Base-by-base conservation (phyloP, 2,113 vertebrate species). In the Tapirus terrestris region DNA sequence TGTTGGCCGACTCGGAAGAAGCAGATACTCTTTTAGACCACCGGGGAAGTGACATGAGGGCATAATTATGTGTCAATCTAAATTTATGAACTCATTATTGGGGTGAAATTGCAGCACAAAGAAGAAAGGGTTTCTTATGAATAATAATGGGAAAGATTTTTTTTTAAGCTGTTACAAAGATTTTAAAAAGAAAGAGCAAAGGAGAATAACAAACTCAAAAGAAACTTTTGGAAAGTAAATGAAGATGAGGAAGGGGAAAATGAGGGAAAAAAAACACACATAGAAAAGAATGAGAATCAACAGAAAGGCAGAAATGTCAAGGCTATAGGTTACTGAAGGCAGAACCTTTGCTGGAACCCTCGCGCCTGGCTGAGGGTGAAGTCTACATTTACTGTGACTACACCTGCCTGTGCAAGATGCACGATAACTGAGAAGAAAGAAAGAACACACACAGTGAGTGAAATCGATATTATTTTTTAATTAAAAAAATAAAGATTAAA, bases 401-500 rank as follows among this genome's bases (percentile, higher is more conserved):
- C 0, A 45, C 27, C 27, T 63, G 33, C 65, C 9, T 73, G 3
- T 2, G 16, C 33, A 43, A n/a, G 75, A 53, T 1, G 48, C 60
- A 17, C 4, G 92, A 1, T 33, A 90, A 75, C 45, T 13, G 23
- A 81, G 75, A 63, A n/a, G 58, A 75, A 68, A 73, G 65, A 48
- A 53, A 68, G 61, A 67, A 36, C 20, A n/a, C 29, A 83, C 31
- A 33, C 6, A 58, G 33, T 17, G 72, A 86, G 25, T 6, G 70
- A 80, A 96, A 75, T 1, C 29, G 14, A 36, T 17, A 84, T 21
- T 5, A 77, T 9, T 10, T 6, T 23, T 31, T 63, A 58, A 77
- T 72, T 84, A 67, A 93, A 97, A 90, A 98, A 63, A 25, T 33
- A 53, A 60, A 94, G 76, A 60, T 53, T 29, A 84, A 94, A 93